Percentiles rank a stretch among this genome's conserved stretches.
Conservation (phyloP, 2,888 invertebrate species). For the Pasiphila rectangulata region DNA sequence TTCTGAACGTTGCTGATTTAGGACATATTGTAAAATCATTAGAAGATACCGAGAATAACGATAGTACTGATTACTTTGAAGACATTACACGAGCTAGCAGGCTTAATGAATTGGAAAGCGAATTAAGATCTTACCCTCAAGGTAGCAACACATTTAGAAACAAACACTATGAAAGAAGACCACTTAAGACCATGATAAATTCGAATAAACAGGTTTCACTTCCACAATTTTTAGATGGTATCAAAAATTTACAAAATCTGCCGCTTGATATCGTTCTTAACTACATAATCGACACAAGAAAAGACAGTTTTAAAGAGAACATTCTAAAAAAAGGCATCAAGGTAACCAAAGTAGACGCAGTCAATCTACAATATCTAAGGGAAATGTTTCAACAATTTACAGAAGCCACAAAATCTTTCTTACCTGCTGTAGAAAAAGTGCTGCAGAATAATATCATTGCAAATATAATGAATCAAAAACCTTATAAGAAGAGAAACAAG, state of each 20-base stretch:
- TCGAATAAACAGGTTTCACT: neutral
- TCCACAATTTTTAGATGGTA: neutral
- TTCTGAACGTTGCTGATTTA: slow-evolving; percentile 40
- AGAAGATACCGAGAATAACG: neutral
- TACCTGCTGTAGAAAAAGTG: neutral
- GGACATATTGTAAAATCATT: slow-evolving; percentile 24
- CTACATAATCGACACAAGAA: neutral
- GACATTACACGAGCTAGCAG: neutral
- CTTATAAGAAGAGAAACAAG: neutral
- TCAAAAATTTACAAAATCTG: neutral
- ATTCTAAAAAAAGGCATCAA: neutral
- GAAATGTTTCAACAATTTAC: neutral
- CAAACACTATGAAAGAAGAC: neutral
- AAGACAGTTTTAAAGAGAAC: neutral
- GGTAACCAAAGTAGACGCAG: neutral
- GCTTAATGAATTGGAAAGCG: neutral
- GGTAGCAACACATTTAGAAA: neutral
- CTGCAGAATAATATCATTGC: neutral
- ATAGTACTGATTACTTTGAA: neutral
- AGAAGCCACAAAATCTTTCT: neutral
- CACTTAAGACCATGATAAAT: too few species aligned
- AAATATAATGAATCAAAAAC: neutral
- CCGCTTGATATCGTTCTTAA: neutral
- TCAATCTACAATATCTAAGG: neutral
- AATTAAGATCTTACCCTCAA: neutral